phyloP scores from a whole-genome alignment of 2,888 invertebrate species.

The Caenorhabditis uteleia region DNA sequence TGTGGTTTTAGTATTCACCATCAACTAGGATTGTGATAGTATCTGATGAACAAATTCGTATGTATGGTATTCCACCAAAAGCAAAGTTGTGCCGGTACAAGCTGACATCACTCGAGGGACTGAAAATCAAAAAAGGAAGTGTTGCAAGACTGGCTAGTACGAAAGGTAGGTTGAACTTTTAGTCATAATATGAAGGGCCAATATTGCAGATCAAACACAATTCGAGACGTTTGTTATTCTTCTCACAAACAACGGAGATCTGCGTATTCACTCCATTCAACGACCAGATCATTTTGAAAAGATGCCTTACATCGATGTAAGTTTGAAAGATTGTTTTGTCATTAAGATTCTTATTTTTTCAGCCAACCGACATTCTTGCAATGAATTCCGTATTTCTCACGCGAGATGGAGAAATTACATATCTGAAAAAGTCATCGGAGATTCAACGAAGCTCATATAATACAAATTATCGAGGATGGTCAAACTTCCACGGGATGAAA shows the following conservation, averaged over 20 bases:
- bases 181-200: not conserved
- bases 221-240: slow-evolving; percentile 11
- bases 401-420: slow-evolving; percentile 13
- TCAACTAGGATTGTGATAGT: slow-evolving; percentile 15
- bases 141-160: slow-evolving; percentile 4
- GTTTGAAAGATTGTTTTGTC: not conserved
- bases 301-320: slow-evolving; percentile 3
- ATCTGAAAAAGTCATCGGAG: slow-evolving; percentile 16
- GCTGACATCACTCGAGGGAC: slow-evolving; percentile 24
- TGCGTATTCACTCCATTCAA: slow-evolving; percentile 19
- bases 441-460: slow-evolving; percentile 12
- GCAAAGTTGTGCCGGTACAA: slow-evolving; percentile 13
- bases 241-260: slow-evolving; percentile 12
- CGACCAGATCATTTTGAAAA: slow-evolving; percentile 8
- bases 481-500: no score
- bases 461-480: not conserved
- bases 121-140: slow-evolving; percentile 17
- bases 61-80: slow-evolving; percentile 13
- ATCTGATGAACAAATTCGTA: slow-evolving; percentile 23
- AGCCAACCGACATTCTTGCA: slow-evolving; percentile 12
- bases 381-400: slow-evolving; percentile 18
- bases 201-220: slow-evolving; percentile 11
- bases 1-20: slow-evolving; percentile 13
- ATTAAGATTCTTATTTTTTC: slow-evolving; percentile 1
- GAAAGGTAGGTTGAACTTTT: slow-evolving; percentile 5